Percentiles rank a stretch among this genome's conserved stretches.
Evolutionary conservation across 2,888 invertebrate genomes (phyloP).

Genomic region (Lydus trimaculatus): DNA sequence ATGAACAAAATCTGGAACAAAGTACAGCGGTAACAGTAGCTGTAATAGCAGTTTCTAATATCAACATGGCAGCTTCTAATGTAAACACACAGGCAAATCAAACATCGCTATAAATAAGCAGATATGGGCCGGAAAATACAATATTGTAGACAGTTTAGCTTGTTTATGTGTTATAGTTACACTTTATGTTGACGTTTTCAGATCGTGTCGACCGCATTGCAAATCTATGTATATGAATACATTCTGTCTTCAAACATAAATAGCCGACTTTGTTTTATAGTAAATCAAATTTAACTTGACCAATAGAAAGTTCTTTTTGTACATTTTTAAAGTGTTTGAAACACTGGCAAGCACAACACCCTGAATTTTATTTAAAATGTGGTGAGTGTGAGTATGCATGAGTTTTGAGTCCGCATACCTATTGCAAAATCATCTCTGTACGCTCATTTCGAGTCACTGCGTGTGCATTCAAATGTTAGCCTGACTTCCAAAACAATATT

Average conservation of each 20-base stretch:
- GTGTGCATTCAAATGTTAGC: neutral
- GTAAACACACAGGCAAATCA: slow-evolving; percentile 49
- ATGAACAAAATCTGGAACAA: slow-evolving; percentile 4
- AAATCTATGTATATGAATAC: slow-evolving; percentile 37
- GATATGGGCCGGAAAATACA: slow-evolving; percentile 55
- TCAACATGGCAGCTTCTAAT: slow-evolving; percentile 35
- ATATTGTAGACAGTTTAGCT: slow-evolving; percentile 50
- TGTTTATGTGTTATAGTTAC: slow-evolving; percentile 50
- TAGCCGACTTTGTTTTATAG: neutral
- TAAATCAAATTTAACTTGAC: neutral
- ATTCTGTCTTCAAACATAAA: slow-evolving; percentile 3
- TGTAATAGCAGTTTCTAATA: slow-evolving; percentile 36
- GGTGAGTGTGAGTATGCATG: no score
- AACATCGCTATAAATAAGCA: slow-evolving; percentile 52
- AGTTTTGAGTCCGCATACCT: no score
- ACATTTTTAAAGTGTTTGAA: no score
- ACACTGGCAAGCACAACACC: no score
- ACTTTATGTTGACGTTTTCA: slow-evolving; percentile 41
- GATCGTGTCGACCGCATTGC: slow-evolving; percentile 41
- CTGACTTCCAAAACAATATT: neutral
- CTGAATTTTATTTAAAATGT: no score
- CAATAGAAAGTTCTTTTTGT: neutral
- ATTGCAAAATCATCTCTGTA: neutral
- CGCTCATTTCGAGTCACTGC: neutral
- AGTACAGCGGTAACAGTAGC: slow-evolving; percentile 31